These are phyloP conservation scores for Diadumene lineata DNA, from an alignment of 92 coral and sea anemone genomes.

Conservation along the genomic window DNA sequence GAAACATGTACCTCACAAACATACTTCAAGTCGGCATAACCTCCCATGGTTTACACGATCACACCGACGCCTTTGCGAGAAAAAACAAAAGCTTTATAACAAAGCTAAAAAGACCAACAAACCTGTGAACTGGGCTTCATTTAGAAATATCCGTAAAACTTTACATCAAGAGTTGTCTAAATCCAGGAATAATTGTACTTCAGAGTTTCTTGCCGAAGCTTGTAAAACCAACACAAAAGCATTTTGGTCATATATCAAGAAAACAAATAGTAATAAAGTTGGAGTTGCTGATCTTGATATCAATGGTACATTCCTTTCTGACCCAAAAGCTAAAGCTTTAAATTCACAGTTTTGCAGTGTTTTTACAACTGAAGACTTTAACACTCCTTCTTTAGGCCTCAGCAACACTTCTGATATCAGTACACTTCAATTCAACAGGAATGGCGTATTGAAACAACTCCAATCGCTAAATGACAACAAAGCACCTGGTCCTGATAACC, in stretches of 20 bases:
- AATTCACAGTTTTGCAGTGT: conserved; percentile 50
- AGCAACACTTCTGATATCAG: conserved; percentile 34
- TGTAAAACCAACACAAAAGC: conserved; percentile 11
- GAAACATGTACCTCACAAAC: conserved; percentile 21
- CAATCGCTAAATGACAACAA: conserved; percentile 13
- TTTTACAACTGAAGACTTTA: conserved; percentile 43
- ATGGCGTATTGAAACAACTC: conserved; percentile 41
- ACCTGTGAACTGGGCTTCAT: conserved; percentile 42
- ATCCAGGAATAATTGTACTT: conserved; percentile 40
- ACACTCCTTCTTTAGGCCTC: conserved; percentile 19
- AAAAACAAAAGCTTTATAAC: conserved; percentile 33
- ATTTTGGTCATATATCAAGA: conserved; percentile 26
- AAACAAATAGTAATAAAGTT: conserved; percentile 20
- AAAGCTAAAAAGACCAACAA: conserved; percentile 34
- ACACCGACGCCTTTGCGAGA: conserved; percentile 20
- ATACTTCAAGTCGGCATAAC: conserved; percentile 42
- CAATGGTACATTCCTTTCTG: conserved; percentile 43
- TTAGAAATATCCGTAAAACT: conserved; percentile 18
- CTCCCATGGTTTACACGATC: conserved; percentile 40
- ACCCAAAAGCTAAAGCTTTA: conserved; percentile 35
- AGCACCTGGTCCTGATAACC: conserved; percentile 19
- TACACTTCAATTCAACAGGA: conserved; percentile 21
- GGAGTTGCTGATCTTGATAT: conserved; percentile 52
- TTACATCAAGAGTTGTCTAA: conserved; percentile 31
- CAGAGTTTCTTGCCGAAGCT: conserved; percentile 23